Percentiles rank a stretch among this genome's conserved stretches.
Evolutionary conservation across 30 jellyfish, hydroid and myxozoan genomes (phyloP).

Genomic region (Morbakka virulenta): DNA sequence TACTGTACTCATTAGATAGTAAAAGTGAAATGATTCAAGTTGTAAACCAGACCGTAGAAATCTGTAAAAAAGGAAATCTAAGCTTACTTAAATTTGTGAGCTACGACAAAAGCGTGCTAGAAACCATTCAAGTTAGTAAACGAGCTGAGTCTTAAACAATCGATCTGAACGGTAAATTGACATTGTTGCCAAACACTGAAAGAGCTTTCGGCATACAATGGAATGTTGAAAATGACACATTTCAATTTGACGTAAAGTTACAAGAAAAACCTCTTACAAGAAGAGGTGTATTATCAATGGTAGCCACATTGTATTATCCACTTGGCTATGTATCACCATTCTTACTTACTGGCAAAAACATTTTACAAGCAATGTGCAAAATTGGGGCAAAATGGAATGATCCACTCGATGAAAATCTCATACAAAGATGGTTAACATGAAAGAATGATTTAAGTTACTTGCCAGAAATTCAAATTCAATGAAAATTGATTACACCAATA

Average conservation of each 20-base stretch:
- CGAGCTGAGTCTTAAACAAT: too few relatives aligned
- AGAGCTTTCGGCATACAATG: conserved; percentile 47
- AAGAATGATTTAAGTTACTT: conserved; percentile 10
- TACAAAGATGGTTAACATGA: conserved; percentile 30
- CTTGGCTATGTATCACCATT: conserved; percentile 50
- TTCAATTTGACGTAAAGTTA: conserved; percentile 11
- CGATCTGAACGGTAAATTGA: too few relatives aligned
- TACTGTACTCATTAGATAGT: conserved; percentile 15
- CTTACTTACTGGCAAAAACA: conserved; percentile 31
- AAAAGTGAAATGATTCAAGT: conserved; percentile 21
- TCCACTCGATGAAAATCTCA: not conserved
- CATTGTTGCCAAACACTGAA: too few relatives aligned
- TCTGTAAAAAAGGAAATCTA: too few relatives aligned
- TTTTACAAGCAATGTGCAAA: conserved; percentile 16
- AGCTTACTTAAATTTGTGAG: conserved; percentile 33
- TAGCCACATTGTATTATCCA: conserved; percentile 28
- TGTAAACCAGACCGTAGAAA: too few relatives aligned
- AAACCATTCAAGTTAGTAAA: conserved; percentile 30
- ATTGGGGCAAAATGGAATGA: conserved; percentile 43
- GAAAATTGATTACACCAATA: conserved; percentile 4
- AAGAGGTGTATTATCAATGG: conserved; percentile 25
- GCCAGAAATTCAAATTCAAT: not conserved
- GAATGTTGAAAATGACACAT: conserved; percentile 37
- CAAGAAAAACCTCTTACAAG: conserved; percentile 3
- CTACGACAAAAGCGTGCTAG: conserved; percentile 9